Evolutionary conservation across 2,888 invertebrate genomes (phyloP), one percentile per base, ranked within the genome.

Genomic region (Malthinus seriepunctatus): DNA sequence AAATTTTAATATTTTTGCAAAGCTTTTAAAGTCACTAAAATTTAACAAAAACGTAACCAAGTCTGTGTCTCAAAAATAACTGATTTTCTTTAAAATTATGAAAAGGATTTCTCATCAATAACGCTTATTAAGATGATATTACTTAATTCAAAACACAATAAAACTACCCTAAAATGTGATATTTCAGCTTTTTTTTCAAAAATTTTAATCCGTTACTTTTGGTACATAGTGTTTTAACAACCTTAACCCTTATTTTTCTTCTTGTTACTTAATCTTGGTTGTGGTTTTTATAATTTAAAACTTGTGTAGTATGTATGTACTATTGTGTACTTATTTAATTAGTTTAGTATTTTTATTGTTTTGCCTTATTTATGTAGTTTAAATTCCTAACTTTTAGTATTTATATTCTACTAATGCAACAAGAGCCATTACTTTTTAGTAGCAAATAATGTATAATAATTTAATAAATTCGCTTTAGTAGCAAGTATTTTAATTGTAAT

Each of bases 311-410:
- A 15, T 42, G 39, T 42, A 23, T 42, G 39, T 42, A 42, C 39
- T 42, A 0, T 23, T 42, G 9, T 42, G 39, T 42, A 42, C 39
- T 42, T 42, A 42, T 42, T 14, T 42, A 42, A 23, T 42, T 42
- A 15, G 14, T 42, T 42, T 11, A 42, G 39, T 42, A 10, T 42
- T 42, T 39, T 38, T 42, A 15, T 42, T 15, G 15, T 42, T 14
- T 42, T 42, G 14, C 23, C 11, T 42, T 42, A 42, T 42, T 42
- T 42, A 42, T 42, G 39, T 42, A 42, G 39, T 15, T 42, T 42
- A 42, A 14, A 42, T 42, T 42, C 39, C 39, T 42, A 42, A 42
- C 39, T 42, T 39, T 42, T 42, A 42, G 39, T 42, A 42, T 42
- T 42, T 42, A 42, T 42, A 42, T 42, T n/a, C n/a, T 42, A 42